These are phyloP conservation scores for Cynopterus sphinx DNA, from an alignment of 2,797 vertebrate genomes.

Conservation along the genomic window DNA sequence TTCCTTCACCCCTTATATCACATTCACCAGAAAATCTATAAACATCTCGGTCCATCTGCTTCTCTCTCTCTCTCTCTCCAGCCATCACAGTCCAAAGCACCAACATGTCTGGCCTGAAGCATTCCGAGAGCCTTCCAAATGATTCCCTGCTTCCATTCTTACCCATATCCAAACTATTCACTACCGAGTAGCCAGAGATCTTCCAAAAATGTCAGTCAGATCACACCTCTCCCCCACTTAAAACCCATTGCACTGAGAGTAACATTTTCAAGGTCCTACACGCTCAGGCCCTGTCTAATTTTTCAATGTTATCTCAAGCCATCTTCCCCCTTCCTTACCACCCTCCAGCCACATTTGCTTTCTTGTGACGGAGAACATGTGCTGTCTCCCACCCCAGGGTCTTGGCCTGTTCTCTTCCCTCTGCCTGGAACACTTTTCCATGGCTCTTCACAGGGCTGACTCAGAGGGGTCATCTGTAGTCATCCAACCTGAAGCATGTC, in stretches of 20 bases:
- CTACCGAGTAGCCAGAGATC: not conserved
- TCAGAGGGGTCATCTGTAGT: not conserved
- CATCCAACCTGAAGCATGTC: not conserved
- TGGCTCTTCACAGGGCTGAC: not conserved
- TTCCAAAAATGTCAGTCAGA: not conserved
- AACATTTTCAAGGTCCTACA: no score
- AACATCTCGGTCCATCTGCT: not conserved
- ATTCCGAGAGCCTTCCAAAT: not conserved
- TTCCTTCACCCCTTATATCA: not conserved
- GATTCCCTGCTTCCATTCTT: not conserved
- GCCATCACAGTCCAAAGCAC: not conserved
- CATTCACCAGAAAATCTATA: not conserved
- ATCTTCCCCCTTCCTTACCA: not conserved
- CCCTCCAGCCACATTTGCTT: not conserved
- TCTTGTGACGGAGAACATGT: not conserved
- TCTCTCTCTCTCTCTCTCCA: not conserved
- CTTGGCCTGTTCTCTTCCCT: not conserved
- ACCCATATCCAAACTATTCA: not conserved
- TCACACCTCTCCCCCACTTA: not conserved
- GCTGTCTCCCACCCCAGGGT: not conserved
- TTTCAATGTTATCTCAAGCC: not conserved
- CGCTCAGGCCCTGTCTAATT: not conserved
- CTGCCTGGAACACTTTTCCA: not conserved
- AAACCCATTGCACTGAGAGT: not conserved
- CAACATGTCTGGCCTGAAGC: not conserved